These are phyloP conservation scores for Zosterops lateralis DNA, from an alignment of 2,113 vertebrate genomes.

Conservation along the genomic window DNA sequence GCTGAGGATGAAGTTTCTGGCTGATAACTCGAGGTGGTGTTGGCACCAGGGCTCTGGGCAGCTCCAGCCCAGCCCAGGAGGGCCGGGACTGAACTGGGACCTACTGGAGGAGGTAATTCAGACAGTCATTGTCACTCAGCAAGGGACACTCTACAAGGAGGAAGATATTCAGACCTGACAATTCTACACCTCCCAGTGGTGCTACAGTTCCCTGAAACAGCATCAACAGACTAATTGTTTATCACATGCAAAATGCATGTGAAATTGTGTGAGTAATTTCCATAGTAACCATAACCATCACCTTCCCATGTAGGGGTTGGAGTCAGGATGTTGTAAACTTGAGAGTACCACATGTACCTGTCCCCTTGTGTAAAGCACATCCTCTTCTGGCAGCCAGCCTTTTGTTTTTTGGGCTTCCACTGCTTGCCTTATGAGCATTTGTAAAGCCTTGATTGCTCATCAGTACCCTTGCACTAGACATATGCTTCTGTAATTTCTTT, in stretches of 20 bases:
- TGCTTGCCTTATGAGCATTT: neutral
- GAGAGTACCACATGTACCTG: fast-evolving
- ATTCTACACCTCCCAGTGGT: neutral
- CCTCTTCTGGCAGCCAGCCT: neutral
- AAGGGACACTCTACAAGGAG: neutral
- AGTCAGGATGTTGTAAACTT: too few relatives aligned
- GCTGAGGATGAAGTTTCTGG: neutral
- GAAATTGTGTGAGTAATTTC: neutral
- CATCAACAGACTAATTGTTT: neutral
- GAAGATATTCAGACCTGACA: neutral
- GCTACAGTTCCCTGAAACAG: neutral
- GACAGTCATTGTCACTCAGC: neutral
- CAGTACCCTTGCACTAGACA: neutral
- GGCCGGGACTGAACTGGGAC: neutral
- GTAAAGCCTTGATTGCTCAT: neutral
- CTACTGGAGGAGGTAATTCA: neutral
- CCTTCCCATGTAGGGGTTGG: neutral
- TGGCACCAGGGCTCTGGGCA: neutral
- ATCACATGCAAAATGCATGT: fast-evolving
- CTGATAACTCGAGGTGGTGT: neutral
- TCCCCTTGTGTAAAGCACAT: neutral
- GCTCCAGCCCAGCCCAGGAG: neutral
- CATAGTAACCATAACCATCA: neutral
- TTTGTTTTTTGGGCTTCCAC: neutral
- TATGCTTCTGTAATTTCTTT: neutral